Evolutionary conservation across 2,888 invertebrate genomes (phyloP).

Genomic region (Synergus itoensis): DNA sequence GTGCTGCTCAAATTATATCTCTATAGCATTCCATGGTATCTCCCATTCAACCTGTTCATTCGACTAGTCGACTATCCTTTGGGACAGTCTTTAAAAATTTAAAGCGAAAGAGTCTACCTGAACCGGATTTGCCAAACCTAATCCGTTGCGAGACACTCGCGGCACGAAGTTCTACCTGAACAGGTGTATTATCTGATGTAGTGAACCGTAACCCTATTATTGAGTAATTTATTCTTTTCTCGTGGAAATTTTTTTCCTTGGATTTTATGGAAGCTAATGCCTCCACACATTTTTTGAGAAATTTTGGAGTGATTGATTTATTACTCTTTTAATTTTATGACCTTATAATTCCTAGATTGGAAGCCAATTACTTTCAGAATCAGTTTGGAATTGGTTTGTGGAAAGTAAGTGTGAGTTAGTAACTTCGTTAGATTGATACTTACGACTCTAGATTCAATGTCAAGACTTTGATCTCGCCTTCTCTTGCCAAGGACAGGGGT

Average conservation of each 20-base stretch:
- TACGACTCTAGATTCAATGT: constrained; percentile 93
- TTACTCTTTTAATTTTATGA: background rate
- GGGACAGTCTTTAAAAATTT: constrained; percentile 25
- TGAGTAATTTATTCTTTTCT: constrained; percentile 1
- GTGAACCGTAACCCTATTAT: background rate
- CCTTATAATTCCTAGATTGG: no score
- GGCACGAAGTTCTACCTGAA: constrained; percentile 47
- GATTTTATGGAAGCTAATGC: background rate
- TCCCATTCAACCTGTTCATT: constrained; percentile 28
- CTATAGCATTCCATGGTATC: constrained; percentile 22
- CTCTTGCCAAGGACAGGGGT: constrained; percentile 89
- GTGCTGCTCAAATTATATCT: constrained; percentile 31
- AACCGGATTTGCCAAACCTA: constrained; percentile 45
- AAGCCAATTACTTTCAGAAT: no score
- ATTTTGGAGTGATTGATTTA: background rate
- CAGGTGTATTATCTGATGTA: constrained; percentile 46
- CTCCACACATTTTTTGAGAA: background rate
- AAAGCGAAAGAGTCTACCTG: constrained; percentile 7
- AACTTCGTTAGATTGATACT: constrained; percentile 77
- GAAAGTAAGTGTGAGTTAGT: background rate
- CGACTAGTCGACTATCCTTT: constrained; percentile 15
- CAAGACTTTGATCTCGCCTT: constrained; percentile 85
- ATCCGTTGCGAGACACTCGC: constrained; percentile 45
- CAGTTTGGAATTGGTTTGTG: background rate
- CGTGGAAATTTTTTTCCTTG: background rate